phyloP scores from a whole-genome alignment of 2,888 invertebrate genomes.

The Zygothrica quintamaculata region DNA sequence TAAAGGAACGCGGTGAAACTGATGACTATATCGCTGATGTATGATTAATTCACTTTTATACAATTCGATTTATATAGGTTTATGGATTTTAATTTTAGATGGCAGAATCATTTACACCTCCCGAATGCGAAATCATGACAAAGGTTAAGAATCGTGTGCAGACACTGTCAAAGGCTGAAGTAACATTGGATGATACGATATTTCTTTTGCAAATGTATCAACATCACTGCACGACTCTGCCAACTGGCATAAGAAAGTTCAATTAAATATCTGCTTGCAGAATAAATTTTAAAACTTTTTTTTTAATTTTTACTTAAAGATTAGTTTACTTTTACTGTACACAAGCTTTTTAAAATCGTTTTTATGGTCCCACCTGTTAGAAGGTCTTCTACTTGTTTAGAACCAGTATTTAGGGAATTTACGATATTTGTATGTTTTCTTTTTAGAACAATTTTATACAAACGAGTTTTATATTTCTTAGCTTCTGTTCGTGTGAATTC shows the following conservation, averaged over 20 bases:
- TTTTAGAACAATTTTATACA: too few species aligned
- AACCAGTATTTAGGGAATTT: constrained; percentile 10
- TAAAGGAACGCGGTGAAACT: constrained; percentile 91
- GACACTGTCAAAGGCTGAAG: constrained; percentile 91
- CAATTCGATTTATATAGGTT: constrained; percentile 65
- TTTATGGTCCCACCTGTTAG: too few species aligned
- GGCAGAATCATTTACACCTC: constrained; percentile 93
- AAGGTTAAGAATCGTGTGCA: constrained; percentile 90
- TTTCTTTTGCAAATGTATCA: constrained; percentile 93
- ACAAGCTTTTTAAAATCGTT: too few species aligned
- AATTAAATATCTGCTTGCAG: constrained; percentile 49
- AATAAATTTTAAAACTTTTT: background rate
- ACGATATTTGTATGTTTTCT: constrained; percentile 13
- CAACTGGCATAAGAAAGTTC: constrained; percentile 62
- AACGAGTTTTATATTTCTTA: too few species aligned
- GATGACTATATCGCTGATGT: constrained; percentile 93
- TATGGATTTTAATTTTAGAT: constrained; percentile 61
- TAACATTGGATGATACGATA: constrained; percentile 92
- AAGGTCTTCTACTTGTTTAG: too few species aligned
- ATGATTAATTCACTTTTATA: constrained; percentile 73
- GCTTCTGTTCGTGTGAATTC: background rate
- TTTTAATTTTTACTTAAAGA: background rate
- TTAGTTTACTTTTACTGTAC: too few species aligned
- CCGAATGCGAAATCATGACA: constrained; percentile 90
- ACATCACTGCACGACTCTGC: constrained; percentile 84